Evolutionary conservation across 1,140 invertebrate species (phyloP), one percentile per base, ranked within the genome.

Genomic region (Anastrepha ludens): DNA sequence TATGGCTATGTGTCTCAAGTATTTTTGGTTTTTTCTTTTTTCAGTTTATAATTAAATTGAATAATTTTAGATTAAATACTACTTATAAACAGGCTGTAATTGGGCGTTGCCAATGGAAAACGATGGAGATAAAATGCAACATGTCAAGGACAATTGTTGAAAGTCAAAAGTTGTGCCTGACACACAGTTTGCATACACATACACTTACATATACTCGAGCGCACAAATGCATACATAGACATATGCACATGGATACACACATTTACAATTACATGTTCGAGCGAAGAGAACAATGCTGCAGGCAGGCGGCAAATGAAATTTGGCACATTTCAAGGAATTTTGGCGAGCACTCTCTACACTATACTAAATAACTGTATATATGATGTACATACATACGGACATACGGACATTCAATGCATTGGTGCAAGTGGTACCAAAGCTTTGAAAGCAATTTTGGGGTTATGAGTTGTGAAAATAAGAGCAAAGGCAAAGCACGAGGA

Each of bases 311-410:
- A 44, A 74, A 74, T 17, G 70, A 50, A 74, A 74, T 74, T 85
- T 85, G 81, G 81, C 81, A 55, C 81, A 85, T 20, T 85, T 85
- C 11, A n/a, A n/a, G 58, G 58, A 85, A 85, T 59, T 85, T 59
- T 20, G 39, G 64, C 39, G 29, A 41, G 39, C 39, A 67, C 50
- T 55, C 11, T 29, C 44, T 2, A 41, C 67, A 44, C 15, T 17
- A 55, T 55, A 11, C 50, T 55, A 55, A 55, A 11, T 55, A 11
- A 0, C 20, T 67, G 29, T 41, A 9, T 67, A 9, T 67, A 41
- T 41, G 11, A 47, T 74, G 67, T 74, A 41, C 44, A 13, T 39
- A 17, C 17, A 7, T 70, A 17, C 44, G 15, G 15, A 55, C 11
- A 55, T 55, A 55, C 50, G 50, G 50, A 6, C 50, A 55, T 2